Evolutionary conservation across 2,113 vertebrate genomes (phyloP).

Genomic region (Pogona vitticeps): DNA sequence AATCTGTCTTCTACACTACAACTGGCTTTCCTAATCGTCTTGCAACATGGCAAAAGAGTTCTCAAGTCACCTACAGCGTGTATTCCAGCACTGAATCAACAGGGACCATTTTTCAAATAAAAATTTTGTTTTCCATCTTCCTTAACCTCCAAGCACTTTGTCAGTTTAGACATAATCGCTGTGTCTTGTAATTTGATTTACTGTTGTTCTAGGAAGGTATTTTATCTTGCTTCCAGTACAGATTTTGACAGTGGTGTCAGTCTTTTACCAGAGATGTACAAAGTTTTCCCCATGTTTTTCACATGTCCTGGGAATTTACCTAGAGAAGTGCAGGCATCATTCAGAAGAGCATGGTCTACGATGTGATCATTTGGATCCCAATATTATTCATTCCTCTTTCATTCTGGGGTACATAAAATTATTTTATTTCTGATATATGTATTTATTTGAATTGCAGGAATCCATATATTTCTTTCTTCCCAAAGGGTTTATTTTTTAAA

Average conservation of each 20-base stretch:
- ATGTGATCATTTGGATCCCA: background rate
- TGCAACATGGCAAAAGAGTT: background rate
- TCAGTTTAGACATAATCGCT: constrained; percentile 27
- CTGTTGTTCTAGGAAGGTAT: background rate
- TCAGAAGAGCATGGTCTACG: background rate
- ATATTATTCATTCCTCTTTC: background rate
- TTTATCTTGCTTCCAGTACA: constrained; percentile 28
- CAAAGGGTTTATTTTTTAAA: too few species aligned
- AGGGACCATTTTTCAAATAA: constrained; percentile 2
- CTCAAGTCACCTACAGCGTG: constrained; percentile 3
- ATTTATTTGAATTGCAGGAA: too few species aligned
- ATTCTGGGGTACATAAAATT: background rate
- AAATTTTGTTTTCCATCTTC: constrained; percentile 19
- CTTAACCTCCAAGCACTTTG: constrained; percentile 10
- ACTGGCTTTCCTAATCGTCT: background rate
- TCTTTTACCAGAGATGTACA: background rate
- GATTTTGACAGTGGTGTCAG: background rate
- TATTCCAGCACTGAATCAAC: background rate
- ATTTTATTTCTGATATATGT: too few species aligned
- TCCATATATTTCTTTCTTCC: too few species aligned
- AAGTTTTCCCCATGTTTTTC: background rate
- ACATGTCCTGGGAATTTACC: background rate
- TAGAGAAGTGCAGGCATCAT: background rate
- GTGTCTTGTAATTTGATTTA: constrained; percentile 21
- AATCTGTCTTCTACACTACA: too few species aligned